These are phyloP conservation scores for Dexiosoma caninum DNA, from an alignment of 2,888 invertebrate species.

Conservation along the genomic window DNA sequence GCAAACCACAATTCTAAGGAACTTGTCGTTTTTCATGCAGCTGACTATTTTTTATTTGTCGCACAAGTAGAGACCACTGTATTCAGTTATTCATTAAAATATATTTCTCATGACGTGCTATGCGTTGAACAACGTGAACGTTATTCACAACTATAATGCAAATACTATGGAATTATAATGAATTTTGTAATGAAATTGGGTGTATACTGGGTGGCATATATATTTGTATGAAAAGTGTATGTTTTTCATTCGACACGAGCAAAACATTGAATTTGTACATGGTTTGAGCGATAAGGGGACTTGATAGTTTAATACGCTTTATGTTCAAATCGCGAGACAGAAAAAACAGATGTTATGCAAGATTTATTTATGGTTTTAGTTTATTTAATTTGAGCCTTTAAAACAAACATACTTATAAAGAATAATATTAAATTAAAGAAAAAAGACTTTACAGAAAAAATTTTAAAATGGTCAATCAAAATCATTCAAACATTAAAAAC, in stretches of 20 bases:
- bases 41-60: background rate
- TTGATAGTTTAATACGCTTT: background rate
- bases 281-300: background rate
- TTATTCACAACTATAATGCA: slow-evolving; percentile 21
- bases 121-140: slow-evolving; percentile 14
- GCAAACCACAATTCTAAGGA: slow-evolving; percentile 14
- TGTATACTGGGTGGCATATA: slow-evolving; percentile 48
- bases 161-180: slow-evolving; percentile 53
- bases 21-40: slow-evolving; percentile 18
- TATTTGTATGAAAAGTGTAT: background rate
- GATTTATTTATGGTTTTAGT: no score
- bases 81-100: background rate
- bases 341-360: no score
- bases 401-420: no score
- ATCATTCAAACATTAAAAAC: no score
- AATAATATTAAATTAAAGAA: no score
- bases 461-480: no score
- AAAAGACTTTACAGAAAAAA: no score
- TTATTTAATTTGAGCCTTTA: no score
- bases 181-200: slow-evolving; percentile 50
- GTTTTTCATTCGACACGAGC: background rate
- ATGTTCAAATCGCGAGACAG: background rate
- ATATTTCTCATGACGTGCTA: slow-evolving; percentile 20
- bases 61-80: background rate
- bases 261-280: slow-evolving; percentile 15